phyloP scores from a whole-genome alignment of 2,113 vertebrate genomes.

The Cnemophilus loriae region DNA sequence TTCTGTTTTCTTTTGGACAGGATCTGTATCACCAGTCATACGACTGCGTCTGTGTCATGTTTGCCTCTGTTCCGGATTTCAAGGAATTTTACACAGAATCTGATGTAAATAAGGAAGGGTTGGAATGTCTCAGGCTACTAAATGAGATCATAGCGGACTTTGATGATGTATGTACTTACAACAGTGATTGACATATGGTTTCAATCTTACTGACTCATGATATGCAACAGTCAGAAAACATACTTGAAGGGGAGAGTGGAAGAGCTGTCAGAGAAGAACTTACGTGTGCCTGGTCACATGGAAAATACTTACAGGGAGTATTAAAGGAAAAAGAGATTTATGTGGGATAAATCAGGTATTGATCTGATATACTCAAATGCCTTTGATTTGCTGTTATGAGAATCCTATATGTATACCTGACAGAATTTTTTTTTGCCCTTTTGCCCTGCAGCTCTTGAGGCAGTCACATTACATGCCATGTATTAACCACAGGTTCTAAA shows the following conservation, averaged over 20 bases:
- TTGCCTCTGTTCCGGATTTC: slow-evolving; percentile 97
- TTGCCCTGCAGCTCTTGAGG: not conserved
- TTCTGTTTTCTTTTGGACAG: slow-evolving; percentile 65
- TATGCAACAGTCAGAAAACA: not conserved
- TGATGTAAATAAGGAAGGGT: slow-evolving; percentile 96
- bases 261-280: not conserved
- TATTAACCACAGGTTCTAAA: not conserved
- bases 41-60: slow-evolving; percentile 97
- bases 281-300: no score
- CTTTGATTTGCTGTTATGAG: not conserved
- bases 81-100: slow-evolving; percentile 99
- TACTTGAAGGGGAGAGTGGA: not conserved
- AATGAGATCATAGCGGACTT: slow-evolving; percentile 98
- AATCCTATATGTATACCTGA: not conserved
- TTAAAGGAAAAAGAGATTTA: not conserved
- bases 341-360: not conserved
- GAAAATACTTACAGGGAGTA: not conserved
- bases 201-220: not conserved
- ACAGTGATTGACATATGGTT: not conserved
- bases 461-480: not conserved
- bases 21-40: slow-evolving; percentile 97
- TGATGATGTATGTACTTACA: slow-evolving; percentile 83
- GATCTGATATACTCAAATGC: no score
- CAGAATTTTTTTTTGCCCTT: not conserved
- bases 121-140: slow-evolving; percentile 93